A percentile compares a stretch with the other conserved stretches of the same genome.
phyloP scores from a whole-genome alignment of 2,797 vertebrate species.

The Enteromius treurensis region DNA sequence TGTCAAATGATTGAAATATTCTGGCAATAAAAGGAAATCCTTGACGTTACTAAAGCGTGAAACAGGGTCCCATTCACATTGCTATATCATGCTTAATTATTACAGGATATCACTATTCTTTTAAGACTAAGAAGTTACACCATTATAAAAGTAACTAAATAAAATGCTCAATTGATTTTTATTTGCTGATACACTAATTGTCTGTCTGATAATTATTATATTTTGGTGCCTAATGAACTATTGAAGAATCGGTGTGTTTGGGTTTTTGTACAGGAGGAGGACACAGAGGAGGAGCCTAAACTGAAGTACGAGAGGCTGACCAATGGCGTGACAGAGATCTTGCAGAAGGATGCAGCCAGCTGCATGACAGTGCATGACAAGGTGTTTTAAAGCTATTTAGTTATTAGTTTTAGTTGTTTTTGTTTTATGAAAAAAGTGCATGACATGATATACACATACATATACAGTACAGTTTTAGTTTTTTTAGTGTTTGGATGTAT shows the following conservation, averaged over 20 bases:
- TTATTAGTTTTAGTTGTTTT: too few relatives aligned
- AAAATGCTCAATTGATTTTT: neutral
- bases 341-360: constrained; percentile 96
- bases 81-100: neutral
- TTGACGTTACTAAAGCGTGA: neutral
- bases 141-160: neutral
- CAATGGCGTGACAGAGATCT: constrained; percentile 95
- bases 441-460: neutral
- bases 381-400: constrained; percentile 71
- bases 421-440: neutral
- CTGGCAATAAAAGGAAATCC: neutral
- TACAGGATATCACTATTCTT: neutral
- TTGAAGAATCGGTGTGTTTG: constrained; percentile 17
- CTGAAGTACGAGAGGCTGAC: constrained; percentile 96
- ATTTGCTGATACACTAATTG: neutral
- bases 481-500: neutral
- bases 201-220: neutral
- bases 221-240: neutral
- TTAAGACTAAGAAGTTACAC: neutral
- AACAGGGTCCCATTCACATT: neutral
- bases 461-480: neutral
- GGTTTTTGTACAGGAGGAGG: constrained; percentile 86
- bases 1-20: neutral
- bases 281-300: constrained; percentile 98
- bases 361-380: constrained; percentile 99